Evolutionary conservation across 92 coral and sea anemone species (phyloP), one percentile per base, ranked within the genome.

Genomic region (Actinernus sp.): DNA sequence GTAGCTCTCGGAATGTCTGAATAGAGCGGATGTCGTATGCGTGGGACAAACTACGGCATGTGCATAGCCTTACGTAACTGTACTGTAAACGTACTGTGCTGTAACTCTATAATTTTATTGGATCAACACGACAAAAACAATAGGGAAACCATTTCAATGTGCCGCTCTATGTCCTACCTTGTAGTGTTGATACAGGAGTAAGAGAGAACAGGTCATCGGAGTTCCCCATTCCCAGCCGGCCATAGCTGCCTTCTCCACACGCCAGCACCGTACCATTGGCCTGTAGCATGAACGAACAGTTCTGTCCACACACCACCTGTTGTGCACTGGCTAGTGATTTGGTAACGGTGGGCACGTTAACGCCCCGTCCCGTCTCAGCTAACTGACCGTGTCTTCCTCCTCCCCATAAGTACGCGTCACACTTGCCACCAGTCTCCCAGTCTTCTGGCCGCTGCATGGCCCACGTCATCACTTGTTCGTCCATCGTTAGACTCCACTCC

Each of bases 221-320:
- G 58, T 89, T 89, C 4, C 96, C 96, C 96, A 89, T 89, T 21
- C 96, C 96, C 21, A 89, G 78, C 14, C 96, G 79, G 19, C 96
- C 96, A 68, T 89, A 89, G 56, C 96, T 89, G 4, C 96, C 96
- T 49, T 89, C 96, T 0, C 96, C 96, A 70, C 96, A 89, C 0
- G 88, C 96, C 55, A 67, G 61, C 40, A 84, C 76, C 1, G 91
- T 68, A 16, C 96, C 96, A 44, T 89, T 89, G 54, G 78, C 61
- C 29, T 84, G 62, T 18, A 89, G 26, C 28, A 65, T 73, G 45
- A 89, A 89, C 28, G 96, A 73, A 57, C 96, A 89, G 64, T 89
- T 89, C 73, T 89, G 96, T 17, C 96, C 96, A 51, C 96, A 89
- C 9, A 89, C 73, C 22, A 45, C 52, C 67, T 89, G 91, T 51